Base-by-base conservation (phyloP, 1,140 invertebrate species). In the Alviniconcha marisindica region DNA sequence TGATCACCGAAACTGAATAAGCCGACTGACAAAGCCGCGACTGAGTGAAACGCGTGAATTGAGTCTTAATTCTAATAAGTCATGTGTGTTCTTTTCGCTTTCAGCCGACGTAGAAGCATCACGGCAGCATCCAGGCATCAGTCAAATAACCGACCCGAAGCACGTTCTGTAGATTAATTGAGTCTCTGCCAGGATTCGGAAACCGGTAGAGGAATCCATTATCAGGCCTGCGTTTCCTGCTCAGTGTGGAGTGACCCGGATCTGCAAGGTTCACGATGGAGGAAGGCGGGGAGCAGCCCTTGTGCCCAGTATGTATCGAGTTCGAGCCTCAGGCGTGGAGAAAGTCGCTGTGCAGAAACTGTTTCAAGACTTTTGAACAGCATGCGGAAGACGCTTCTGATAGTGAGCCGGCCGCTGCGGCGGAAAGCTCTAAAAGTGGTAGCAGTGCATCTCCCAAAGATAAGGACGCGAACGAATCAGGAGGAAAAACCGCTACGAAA, bases 271-370 rank as follows among this genome's bases (percentile, higher is more conserved):
- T 33, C n/a, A 33, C 31, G 28, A 66, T 66, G 63, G 63, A 28
- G 12, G 5, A 28, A 33, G 36, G 15, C 7, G 40, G n/a, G 24
- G 71, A 74, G 38, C 3, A 36, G 38, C 36, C 82, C 10, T 85
- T 85, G 36, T 89, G 90, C 79, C 69, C 81, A 15, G 86, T 89
- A n/a, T 93, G 92, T 84, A 82, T 78, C n/a, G 87, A 84, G 36
- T 93, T 93, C 85, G 91, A 93, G 84, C 90, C 92, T 2, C 92
- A 93, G 81, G 87, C 90, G 33, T 93, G 91, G 90, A 84, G 91
- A 36, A 92, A 91, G 81, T 91, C 86, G 40, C 81, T 91, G 40
- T 93, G 92, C 87, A 89, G 87, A 82, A 92, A 93, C 83, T 93
- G 92, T 83, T 93, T 93, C 78, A 88, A 91, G 78, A 54, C 87